Conservation (phyloP, 2,113 vertebrate species). For the Larimichthys crocea region DNA sequence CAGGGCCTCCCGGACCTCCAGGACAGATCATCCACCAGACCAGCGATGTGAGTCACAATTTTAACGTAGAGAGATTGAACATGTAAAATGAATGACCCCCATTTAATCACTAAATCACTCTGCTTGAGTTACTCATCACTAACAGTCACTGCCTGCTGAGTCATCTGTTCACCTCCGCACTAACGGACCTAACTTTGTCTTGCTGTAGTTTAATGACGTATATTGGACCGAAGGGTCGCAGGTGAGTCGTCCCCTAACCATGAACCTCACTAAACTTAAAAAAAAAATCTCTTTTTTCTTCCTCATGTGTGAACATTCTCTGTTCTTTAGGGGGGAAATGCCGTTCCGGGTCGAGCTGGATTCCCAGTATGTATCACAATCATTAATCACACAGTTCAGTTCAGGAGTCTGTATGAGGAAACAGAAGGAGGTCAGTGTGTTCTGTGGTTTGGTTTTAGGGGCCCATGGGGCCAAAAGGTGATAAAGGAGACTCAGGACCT, state of each 20-base stretch:
- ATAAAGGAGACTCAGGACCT: conserved; percentile 74
- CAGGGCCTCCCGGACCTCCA: conserved; percentile 89
- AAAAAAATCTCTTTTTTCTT: neutral
- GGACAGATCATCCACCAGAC: conserved; percentile 80
- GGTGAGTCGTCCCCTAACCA: conserved; percentile 67
- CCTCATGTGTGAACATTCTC: neutral
- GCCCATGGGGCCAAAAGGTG: conserved; percentile 81
- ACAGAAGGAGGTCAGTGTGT: neutral
- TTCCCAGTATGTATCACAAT: conserved; percentile 71
- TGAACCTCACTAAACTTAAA: conserved; percentile 16
- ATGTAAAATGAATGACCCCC: neutral
- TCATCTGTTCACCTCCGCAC: conserved; percentile 35
- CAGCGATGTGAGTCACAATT: conserved; percentile 75
- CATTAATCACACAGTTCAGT: neutral
- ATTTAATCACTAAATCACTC: conserved; percentile 1
- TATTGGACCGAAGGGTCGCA: conserved; percentile 64
- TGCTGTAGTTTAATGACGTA: conserved; percentile 73
- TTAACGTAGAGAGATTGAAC: neutral
- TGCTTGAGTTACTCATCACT: conserved; percentile 38
- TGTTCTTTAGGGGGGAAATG: conserved; percentile 58
- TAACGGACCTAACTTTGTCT: conserved; percentile 72
- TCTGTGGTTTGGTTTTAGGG: conserved; percentile 65
- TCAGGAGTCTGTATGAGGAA: neutral
- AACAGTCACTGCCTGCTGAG: conserved; percentile 55
- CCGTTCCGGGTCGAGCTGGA: conserved; percentile 70